Conservation (phyloP, 1,140 invertebrate genomes). For the Anastrepha obliqua region DNA sequence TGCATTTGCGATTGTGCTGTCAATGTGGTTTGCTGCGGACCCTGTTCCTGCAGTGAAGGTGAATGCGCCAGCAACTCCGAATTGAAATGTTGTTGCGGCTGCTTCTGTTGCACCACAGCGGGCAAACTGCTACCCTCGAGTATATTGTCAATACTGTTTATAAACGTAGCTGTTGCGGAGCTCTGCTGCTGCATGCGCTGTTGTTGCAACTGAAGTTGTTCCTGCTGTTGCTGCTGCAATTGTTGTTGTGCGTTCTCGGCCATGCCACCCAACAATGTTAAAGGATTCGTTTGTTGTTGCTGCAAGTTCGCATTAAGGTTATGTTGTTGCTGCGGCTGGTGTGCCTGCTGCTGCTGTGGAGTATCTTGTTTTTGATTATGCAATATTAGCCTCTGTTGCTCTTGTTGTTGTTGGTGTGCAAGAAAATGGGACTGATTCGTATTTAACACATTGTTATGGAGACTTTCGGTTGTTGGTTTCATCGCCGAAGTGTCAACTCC, state of each 20-base stretch:
- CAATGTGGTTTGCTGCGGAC: conserved; percentile 19
- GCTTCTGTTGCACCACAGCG: conserved; percentile 46
- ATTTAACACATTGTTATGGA: conserved; percentile 26
- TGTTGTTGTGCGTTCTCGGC: conserved; percentile 62
- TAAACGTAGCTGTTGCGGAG: conserved; percentile 11
- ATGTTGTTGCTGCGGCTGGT: conserved; percentile 57
- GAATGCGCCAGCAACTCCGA: not conserved
- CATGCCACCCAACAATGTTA: conserved; percentile 70
- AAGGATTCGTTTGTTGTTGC: conserved; percentile 59
- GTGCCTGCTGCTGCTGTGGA: conserved; percentile 38
- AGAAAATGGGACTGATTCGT: conserved; percentile 52
- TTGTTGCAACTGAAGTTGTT: conserved; percentile 58
- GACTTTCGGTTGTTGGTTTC: not conserved
- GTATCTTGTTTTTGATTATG: conserved; percentile 36
- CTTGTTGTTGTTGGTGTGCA: conserved; percentile 49
- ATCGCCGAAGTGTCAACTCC: not conserved
- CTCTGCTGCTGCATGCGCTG: conserved; percentile 57
- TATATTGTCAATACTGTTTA: conserved; percentile 58
- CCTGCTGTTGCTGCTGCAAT: conserved; percentile 53
- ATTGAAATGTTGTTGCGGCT: conserved; percentile 46
- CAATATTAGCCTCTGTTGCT: conserved; percentile 55
- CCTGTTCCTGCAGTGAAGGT: conserved; percentile 14
- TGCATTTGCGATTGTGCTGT: conserved; percentile 57
- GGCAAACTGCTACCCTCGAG: conserved; percentile 45
- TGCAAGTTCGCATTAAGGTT: conserved; percentile 63